These are phyloP conservation scores for Aphyosemion australe DNA, from an alignment of 2,113 vertebrate species.

Conservation along the genomic window DNA sequence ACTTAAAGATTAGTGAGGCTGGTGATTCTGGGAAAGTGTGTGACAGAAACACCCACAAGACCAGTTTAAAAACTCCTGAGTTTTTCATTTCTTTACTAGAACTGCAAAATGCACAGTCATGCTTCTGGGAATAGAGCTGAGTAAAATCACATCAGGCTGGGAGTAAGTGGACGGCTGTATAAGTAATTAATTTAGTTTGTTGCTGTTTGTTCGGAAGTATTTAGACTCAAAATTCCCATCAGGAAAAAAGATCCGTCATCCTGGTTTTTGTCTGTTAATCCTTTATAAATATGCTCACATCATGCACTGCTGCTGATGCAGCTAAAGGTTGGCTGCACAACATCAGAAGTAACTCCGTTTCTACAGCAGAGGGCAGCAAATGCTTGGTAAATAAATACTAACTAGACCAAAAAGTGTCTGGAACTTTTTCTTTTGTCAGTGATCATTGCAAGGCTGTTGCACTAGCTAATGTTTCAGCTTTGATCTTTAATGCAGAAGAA, in stretches of 20 bases:
- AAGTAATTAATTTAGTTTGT: background rate
- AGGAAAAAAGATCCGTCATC: background rate
- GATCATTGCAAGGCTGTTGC: too few relatives aligned
- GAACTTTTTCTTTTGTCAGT: too few relatives aligned
- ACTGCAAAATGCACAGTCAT: constrained; percentile 42
- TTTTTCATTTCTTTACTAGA: constrained; percentile 52
- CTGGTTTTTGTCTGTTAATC: background rate
- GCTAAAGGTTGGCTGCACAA: background rate
- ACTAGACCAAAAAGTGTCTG: too few relatives aligned
- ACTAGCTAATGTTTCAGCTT: too few relatives aligned
- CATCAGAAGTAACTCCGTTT: background rate
- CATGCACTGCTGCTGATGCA: background rate
- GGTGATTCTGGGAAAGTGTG: constrained; percentile 68
- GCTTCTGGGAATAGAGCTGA: constrained; percentile 55
- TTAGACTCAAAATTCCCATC: background rate
- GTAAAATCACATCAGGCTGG: constrained; percentile 22
- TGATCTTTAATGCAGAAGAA: too few relatives aligned
- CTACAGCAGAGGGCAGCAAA: constrained; percentile 71
- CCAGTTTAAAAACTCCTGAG: constrained; percentile 41
- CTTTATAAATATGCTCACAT: background rate
- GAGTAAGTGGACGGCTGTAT: constrained; percentile 4
- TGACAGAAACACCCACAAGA: constrained; percentile 51
- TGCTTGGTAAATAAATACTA: constrained; percentile 4
- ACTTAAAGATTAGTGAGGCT: constrained; percentile 47
- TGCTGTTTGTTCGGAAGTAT: background rate